These are phyloP conservation scores for Chiloscyllium plagiosum DNA, from an alignment of 2,113 vertebrate genomes.

Conservation along the genomic window DNA sequence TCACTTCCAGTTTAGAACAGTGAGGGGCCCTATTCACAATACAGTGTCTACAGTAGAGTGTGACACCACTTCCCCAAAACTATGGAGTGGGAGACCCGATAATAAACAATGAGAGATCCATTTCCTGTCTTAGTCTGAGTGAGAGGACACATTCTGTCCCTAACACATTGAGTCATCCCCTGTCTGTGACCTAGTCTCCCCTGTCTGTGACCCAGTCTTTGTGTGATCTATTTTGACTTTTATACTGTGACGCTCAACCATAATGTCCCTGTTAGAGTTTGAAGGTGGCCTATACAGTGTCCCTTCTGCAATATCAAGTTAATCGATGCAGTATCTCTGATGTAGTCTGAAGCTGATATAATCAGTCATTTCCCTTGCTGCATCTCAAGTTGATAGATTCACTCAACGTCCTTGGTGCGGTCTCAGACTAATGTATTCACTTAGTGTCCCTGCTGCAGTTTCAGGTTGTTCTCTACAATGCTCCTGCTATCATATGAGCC, in stretches of 20 bases:
- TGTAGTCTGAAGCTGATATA: not conserved
- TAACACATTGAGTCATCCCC: too few species aligned
- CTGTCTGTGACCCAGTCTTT: too few species aligned
- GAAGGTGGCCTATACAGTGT: not conserved
- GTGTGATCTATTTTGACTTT: not conserved
- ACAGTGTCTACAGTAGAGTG: too few species aligned
- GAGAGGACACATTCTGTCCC: too few species aligned
- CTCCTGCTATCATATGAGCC: not conserved
- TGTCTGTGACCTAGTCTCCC: too few species aligned
- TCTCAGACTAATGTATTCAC: not conserved
- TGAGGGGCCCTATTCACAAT: too few species aligned
- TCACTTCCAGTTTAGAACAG: too few species aligned
- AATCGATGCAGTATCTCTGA: not conserved
- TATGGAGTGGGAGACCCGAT: too few species aligned
- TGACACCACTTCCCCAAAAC: too few species aligned
- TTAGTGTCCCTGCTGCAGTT: not conserved
- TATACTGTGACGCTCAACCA: not conserved
- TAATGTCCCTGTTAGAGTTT: not conserved
- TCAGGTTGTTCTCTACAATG: not conserved
- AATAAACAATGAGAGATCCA: too few species aligned
- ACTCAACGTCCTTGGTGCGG: not conserved
- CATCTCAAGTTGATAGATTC: not conserved
- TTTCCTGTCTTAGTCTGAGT: too few species aligned
- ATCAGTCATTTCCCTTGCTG: not conserved
- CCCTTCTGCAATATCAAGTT: not conserved